Evolutionary conservation across 2,888 invertebrate genomes (phyloP).

Genomic region (Meiosimyza platycephala): DNA sequence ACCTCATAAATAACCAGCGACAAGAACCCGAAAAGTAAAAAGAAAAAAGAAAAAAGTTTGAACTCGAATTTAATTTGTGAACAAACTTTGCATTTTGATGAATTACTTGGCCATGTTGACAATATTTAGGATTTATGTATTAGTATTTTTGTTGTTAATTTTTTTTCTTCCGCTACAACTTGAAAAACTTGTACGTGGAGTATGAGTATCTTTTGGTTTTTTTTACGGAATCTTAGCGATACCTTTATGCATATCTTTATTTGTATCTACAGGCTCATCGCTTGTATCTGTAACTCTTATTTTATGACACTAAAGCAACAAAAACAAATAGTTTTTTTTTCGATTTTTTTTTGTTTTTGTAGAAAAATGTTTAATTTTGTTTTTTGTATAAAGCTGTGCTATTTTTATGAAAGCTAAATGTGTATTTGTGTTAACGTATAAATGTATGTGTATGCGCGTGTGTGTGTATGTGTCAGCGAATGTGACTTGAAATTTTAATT

Average conservation of each 20-base stretch:
- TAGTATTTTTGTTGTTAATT: too few relatives aligned
- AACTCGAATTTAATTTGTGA: constrained; percentile 44
- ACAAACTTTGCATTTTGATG: constrained; percentile 63
- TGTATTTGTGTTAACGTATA: too few relatives aligned
- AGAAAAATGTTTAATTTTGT: constrained; percentile 8
- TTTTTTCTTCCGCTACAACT: too few relatives aligned
- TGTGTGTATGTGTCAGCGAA: not conserved
- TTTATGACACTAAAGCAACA: constrained; percentile 52
- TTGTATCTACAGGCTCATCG: constrained; percentile 30
- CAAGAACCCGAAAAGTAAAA: not conserved
- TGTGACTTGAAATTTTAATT: constrained; percentile 64
- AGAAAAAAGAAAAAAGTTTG: not conserved
- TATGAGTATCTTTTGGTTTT: too few relatives aligned
- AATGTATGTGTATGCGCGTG: not conserved
- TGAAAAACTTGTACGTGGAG: too few relatives aligned
- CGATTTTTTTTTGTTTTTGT: constrained; percentile 6
- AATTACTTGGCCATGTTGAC: constrained; percentile 47
- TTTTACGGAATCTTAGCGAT: too few relatives aligned
- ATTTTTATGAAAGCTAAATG: too few relatives aligned
- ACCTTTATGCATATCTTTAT: not conserved
- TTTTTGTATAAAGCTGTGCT: not conserved
- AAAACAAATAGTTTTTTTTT: not conserved
- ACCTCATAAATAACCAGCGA: constrained; percentile 26
- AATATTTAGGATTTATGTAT: too few relatives aligned
- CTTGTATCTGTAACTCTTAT: constrained; percentile 31